Evolutionary conservation across 2,888 invertebrate genomes (phyloP), one percentile per base, ranked within the genome.

Genomic region (Trichacis sp.): DNA sequence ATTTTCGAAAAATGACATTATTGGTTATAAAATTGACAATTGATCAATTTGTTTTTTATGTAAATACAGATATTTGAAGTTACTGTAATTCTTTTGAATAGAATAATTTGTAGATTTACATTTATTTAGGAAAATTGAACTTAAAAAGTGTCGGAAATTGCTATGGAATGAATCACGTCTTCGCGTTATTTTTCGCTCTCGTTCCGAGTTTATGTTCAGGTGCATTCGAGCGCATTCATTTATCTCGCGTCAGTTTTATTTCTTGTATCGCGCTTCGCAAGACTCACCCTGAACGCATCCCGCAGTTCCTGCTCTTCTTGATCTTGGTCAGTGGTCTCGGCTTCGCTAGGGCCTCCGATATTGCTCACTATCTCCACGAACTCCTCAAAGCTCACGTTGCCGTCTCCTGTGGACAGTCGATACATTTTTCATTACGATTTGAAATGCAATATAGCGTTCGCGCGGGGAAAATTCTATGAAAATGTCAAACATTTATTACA

Each of bases 331-430:
- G 90, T 89, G 0, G 89, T 89, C 30, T 88, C 89, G 59, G 88
- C 88, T 19, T 87, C 87, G 18, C 86, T 87, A 3, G 90, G 89
- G 12, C 89, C 90, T 11, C 90, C 89, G 75, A 92, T 92, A 79
- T 93, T 91, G 51, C 92, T 92, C 5, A 92, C 88, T 71, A 95
- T 94, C 81, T 93, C 92, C 17, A 95, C 92, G 80, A 95, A 96
- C 82, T 96, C 96, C 75, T 94, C 93, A 74, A 94, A 94, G 78
- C 93, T 94, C 5, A 96, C 93, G 76, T 93, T 93, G 18, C 95
- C 95, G 82, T 94, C 94, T 43, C 93, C 93, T 93, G 76, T 12
- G 78, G 75, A 66, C 55, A 64, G 24, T 14, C 36, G 19, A 42
- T 40, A 19, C 19, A 19, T 54, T 29, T 54, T 33, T 46, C 54